These are phyloP conservation scores for Aix galericulata DNA, from an alignment of 2,113 vertebrate genomes.

Conservation along the genomic window DNA sequence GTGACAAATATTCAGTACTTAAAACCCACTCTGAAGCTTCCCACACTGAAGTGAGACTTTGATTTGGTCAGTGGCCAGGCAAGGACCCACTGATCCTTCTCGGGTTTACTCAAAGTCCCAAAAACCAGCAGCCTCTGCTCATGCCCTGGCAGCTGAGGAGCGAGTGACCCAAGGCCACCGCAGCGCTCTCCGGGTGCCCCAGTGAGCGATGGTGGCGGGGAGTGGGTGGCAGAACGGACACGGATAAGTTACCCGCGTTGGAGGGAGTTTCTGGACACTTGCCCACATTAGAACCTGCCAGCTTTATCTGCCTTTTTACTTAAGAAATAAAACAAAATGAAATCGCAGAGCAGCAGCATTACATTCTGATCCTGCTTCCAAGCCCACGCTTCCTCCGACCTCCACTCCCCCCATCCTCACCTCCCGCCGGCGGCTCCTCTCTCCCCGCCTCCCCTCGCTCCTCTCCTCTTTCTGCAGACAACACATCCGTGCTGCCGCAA, in stretches of 20 bases:
- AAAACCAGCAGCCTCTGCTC: background rate
- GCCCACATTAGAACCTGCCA: background rate
- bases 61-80: background rate
- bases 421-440: constrained; percentile 31
- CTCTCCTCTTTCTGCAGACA: constrained; percentile 14
- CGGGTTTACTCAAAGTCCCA: background rate
- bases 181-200: background rate
- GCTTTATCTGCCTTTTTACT: constrained; percentile 18
- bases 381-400: constrained; percentile 30
- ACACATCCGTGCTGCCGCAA: background rate
- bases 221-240: background rate
- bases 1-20: constrained; percentile 20
- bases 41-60: background rate
- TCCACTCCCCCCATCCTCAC: background rate
- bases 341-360: background rate
- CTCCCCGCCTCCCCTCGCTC: background rate
- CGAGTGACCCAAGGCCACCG: background rate
- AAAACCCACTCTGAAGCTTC: constrained; percentile 31
- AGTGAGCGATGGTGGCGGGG: background rate
- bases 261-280: background rate
- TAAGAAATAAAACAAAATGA: background rate
- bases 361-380: constrained; percentile 28
- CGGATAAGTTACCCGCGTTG: background rate
- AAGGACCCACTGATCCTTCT: background rate
- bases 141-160: background rate